phyloP scores from a whole-genome alignment of 2,888 invertebrate species.

The Erynnis tages region DNA sequence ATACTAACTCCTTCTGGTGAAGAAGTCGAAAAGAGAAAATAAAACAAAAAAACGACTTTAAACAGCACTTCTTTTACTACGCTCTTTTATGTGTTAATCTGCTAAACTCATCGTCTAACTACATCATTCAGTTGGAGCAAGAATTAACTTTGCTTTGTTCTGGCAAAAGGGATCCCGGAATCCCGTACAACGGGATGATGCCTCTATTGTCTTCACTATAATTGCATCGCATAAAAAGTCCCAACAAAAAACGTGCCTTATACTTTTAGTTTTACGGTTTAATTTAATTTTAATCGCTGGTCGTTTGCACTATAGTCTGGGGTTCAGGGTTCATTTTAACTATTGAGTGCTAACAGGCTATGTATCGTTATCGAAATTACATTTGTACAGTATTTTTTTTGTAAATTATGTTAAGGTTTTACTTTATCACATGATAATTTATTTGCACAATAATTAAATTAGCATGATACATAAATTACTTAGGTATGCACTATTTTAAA shows the following conservation, averaged over 20 bases:
- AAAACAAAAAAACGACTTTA: constrained; percentile 1
- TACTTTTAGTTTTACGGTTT: background rate
- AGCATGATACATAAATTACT: no score
- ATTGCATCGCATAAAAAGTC: constrained; percentile 18
- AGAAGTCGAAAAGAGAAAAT: background rate
- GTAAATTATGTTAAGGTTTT: no score
- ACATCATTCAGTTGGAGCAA: constrained; percentile 16
- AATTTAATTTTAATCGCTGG: background rate
- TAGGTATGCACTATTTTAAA: no score
- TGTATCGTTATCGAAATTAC: no score
- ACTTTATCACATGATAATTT: no score
- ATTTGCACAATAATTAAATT: no score
- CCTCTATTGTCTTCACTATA: constrained; percentile 20
- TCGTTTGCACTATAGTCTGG: no score
- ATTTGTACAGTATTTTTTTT: no score
- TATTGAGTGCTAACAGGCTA: no score
- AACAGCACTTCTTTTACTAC: background rate
- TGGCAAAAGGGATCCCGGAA: constrained; percentile 16
- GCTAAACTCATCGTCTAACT: constrained; percentile 17
- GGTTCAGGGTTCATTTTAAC: no score
- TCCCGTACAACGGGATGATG: constrained; percentile 14
- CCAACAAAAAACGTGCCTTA: constrained; percentile 5
- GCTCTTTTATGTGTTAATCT: constrained; percentile 18
- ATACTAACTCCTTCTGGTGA: background rate
- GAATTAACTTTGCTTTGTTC: constrained; percentile 26